Base-by-base conservation (phyloP, 2,888 invertebrate genomes). In the Phalera bucephala region DNA sequence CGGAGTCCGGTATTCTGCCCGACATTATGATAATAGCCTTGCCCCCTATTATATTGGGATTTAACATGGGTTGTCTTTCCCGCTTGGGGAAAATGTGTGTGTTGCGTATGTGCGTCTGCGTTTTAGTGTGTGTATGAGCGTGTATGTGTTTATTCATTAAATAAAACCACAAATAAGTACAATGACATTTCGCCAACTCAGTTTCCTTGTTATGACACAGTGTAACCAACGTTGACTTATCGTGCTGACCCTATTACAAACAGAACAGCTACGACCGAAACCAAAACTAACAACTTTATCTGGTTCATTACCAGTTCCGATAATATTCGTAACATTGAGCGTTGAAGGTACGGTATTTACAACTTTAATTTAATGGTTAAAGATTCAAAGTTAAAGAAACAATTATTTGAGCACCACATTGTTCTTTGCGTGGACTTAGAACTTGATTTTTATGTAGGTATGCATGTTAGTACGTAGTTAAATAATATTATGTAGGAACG, bases 271-370 rank as follows among this genome's bases (percentile, higher is more conserved):
- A 31, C 33, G 17, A 17, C 13, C 23, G 9, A 6, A 11, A 38
- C 27, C 46, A 15, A 33, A 43, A 36, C 29, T 22, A 52, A 51
- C 35, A 10, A 45, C 29, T 40, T 26, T 33, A 52, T 51, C 43
- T 40, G 38, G 43, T 47, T 47, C 52, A 53, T 46, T 52, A 47
- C 32, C 56, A 56, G 14, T 37, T 40, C 30, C 37, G 38, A 44
- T 53, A 51, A 36, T 15, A 36, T 35, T 23, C 31, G 11, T 22
- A 17, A 2, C 6, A 29, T 4, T 25, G 25, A 38, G 9, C 22
- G 10, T 22, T n/a, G n/a, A n/a, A n/a, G n/a, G 20, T 20, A 7
- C 8, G n/a, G 8, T 20, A 20, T 8, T 20, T 22, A 9, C 22
- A 10, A 22, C 10, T 9, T 3, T 22, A 22, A n/a, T 3, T 1